Evolutionary conservation across 2,113 vertebrate species (phyloP).

Genomic region (Aphyosemion australe): DNA sequence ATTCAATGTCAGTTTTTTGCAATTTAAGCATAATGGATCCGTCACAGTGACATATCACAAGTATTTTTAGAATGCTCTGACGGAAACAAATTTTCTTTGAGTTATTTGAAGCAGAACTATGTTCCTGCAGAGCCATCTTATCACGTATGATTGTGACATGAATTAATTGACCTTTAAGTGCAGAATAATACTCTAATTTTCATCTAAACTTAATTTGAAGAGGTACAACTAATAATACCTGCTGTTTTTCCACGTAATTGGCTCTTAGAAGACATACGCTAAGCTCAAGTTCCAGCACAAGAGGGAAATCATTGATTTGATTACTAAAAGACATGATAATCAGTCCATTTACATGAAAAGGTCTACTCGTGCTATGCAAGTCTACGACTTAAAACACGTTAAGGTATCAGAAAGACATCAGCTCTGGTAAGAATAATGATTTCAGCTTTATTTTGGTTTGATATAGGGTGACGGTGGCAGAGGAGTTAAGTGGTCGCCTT

Average conservation of each 20-base stretch:
- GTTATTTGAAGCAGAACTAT: neutral
- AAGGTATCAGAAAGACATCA: constrained; percentile 19
- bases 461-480: no score
- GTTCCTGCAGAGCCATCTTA: neutral
- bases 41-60: no score
- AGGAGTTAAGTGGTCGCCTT: no score
- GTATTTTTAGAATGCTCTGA: neutral
- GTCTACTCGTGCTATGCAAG: constrained; percentile 31
- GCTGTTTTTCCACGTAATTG: constrained; percentile 37
- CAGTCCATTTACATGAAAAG: constrained; percentile 52
- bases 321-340: constrained; percentile 71
- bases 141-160: neutral
- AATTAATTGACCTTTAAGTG: constrained; percentile 6
- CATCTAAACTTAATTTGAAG: constrained; percentile 18
- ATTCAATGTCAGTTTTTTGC: no score
- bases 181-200: constrained; percentile 18
- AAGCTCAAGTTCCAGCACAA: constrained; percentile 41
- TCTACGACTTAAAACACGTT: constrained; percentile 25
- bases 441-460: constrained; percentile 16
- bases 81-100: neutral
- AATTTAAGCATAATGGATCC: no score
- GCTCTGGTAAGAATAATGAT: neutral
- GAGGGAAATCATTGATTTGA: constrained; percentile 65
- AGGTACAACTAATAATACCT: constrained; percentile 18
- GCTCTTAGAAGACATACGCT: constrained; percentile 36